These are phyloP conservation scores for Platichthys flesus DNA, from an alignment of 2,113 vertebrate species.

Conservation along the genomic window DNA sequence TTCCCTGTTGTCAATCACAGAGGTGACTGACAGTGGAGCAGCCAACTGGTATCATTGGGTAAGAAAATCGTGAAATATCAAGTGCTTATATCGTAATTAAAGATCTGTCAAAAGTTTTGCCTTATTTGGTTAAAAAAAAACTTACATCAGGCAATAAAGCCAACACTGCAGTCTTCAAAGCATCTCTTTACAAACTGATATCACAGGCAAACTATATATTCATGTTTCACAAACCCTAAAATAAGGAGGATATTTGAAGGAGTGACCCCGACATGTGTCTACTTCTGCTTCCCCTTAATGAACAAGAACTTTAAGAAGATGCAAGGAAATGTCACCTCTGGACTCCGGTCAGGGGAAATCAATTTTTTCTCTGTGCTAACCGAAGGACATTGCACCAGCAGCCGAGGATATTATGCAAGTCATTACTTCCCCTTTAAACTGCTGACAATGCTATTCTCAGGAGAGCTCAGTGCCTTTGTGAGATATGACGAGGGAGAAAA, in stretches of 20 bases:
- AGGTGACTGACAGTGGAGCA: neutral
- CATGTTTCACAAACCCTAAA: neutral
- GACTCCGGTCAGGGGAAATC: constrained; percentile 33
- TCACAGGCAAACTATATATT: neutral
- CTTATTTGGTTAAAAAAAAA: neutral
- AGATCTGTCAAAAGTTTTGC: neutral
- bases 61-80: too few relatives aligned
- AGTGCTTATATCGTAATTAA: neutral
- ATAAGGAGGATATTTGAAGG: constrained; percentile 3
- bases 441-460: constrained; percentile 42
- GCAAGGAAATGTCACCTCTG: constrained; percentile 49
- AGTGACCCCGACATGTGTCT: constrained; percentile 29
- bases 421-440: constrained; percentile 49
- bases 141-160: constrained; percentile 7
- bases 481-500: neutral
- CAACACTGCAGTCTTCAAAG: neutral
- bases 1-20: neutral
- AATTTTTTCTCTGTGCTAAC: constrained; percentile 31
- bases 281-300: constrained; percentile 20
- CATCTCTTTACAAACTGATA: neutral
- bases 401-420: constrained; percentile 28
- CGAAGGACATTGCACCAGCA: constrained; percentile 49
- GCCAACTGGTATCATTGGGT: neutral
- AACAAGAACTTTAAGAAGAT: constrained; percentile 17
- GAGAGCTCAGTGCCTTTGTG: constrained; percentile 41